These are phyloP conservation scores for Ecliptopera silaceata DNA, from an alignment of 2,888 invertebrate genomes.

Conservation along the genomic window DNA sequence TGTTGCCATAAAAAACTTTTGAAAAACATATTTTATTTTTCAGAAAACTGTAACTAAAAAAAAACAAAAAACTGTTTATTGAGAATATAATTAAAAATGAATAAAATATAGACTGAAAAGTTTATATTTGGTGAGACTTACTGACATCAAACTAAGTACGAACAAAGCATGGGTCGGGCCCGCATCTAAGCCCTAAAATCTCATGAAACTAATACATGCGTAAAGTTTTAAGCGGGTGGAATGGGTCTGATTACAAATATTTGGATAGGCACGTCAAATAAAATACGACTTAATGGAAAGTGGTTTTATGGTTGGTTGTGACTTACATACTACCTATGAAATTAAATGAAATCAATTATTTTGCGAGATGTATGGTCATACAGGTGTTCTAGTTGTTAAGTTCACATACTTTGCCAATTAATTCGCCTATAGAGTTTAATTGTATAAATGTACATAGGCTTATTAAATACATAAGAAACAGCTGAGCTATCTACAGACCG, in stretches of 20 bases:
- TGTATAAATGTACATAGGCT: too few relatives aligned
- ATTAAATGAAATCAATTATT: too few relatives aligned
- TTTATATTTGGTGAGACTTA: slow-evolving; percentile 58
- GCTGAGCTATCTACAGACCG: too few relatives aligned
- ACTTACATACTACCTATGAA: neutral
- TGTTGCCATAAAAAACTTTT: too few relatives aligned
- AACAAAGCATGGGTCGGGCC: slow-evolving; percentile 61
- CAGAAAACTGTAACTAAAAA: neutral
- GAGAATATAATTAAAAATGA: too few relatives aligned
- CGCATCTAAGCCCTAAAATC: slow-evolving; percentile 62
- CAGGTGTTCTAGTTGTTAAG: too few relatives aligned
- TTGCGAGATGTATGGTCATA: too few relatives aligned
- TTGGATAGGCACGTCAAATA: slow-evolving; percentile 9
- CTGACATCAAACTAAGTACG: slow-evolving; percentile 61
- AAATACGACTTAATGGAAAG: slow-evolving; percentile 4
- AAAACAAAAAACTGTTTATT: neutral
- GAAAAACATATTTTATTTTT: too few relatives aligned
- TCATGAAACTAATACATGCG: slow-evolving; percentile 54
- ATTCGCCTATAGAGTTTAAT: too few relatives aligned
- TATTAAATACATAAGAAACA: too few relatives aligned
- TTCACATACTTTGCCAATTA: too few relatives aligned
- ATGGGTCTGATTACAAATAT: slow-evolving; percentile 24
- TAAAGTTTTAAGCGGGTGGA: slow-evolving; percentile 33
- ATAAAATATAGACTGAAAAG: slow-evolving; percentile 52
- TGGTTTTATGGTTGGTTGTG: neutral